A percentile compares a stretch with the other conserved stretches of the same genome.
Conservation (phyloP, 2,797 vertebrate genomes). For the Myripristis murdjan region DNA sequence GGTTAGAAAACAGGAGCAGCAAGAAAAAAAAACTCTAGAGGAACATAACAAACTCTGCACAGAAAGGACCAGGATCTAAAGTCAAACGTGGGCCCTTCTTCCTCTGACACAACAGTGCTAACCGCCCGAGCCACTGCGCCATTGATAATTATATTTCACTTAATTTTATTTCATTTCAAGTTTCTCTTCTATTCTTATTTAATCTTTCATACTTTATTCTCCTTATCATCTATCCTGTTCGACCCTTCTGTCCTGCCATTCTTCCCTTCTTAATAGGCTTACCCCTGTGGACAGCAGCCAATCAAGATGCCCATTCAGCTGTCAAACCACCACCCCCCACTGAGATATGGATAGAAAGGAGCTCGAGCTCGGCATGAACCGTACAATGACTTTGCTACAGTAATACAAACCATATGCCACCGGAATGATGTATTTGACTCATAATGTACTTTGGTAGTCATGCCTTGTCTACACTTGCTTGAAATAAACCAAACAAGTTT, state of each 20-base stretch:
- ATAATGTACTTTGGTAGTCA: conserved; percentile 1
- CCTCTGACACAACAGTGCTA: conserved; percentile 19
- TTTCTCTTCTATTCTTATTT: conserved; percentile 65
- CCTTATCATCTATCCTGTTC: conserved; percentile 69
- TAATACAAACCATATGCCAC: conserved; percentile 33
- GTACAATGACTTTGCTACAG: conserved; percentile 68
- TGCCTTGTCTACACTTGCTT: background rate
- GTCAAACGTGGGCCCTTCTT: conserved; percentile 18
- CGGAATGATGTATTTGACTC: conserved; percentile 50
- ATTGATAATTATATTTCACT: conserved; percentile 61
- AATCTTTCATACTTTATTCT: conserved; percentile 71
- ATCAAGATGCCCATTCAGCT: conserved; percentile 78
- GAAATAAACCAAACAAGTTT: conserved; percentile 1
- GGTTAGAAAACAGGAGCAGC: background rate
- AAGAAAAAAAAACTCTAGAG: background rate
- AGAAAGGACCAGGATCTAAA: background rate
- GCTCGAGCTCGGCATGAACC: conserved; percentile 55
- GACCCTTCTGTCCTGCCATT: conserved; percentile 72
- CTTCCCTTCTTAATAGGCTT: conserved; percentile 75
- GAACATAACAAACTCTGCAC: background rate
- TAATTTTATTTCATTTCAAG: conserved; percentile 72
- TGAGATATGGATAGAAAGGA: conserved; percentile 66
- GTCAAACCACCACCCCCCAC: conserved; percentile 60
- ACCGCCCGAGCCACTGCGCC: conserved; percentile 21
- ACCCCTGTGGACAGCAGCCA: conserved; percentile 71